Evolutionary conservation across 2,797 vertebrate species (phyloP), one percentile per base, ranked within the genome.

Genomic region (Sylvia borin): DNA sequence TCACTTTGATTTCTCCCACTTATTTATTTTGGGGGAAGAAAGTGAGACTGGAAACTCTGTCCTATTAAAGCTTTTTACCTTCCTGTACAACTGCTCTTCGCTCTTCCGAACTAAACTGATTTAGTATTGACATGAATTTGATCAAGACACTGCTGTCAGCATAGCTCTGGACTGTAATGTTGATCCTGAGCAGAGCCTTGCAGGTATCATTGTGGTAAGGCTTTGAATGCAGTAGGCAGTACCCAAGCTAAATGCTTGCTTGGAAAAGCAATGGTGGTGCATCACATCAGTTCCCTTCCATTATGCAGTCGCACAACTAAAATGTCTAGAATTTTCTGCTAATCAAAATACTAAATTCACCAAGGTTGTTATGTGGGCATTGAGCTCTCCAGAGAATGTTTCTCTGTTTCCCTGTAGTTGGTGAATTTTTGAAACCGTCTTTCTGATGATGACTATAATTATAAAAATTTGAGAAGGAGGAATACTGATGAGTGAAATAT

Each of bases 401-500:
- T 92, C 80, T 81, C 53, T 90, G 62, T 96, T 95, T 94, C 74
- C 61, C 54, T 75, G 57, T 85, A 68, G 68, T 85, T 94, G 74
- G 80, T 89, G 89, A 68, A 68, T 92, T 94, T 92, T 93, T 97
- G 67, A 92, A 86, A 79, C 92, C 78, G 80, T 85, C 54, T 48
- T 93, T 91, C 42, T 95, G 87, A 92, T 87, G 83, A 93, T 95
- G 75, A 77, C 92, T 94, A 48, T 94, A 96, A 96, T 95, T 91
- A 94, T 80, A 95, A 94, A 91, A 94, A 87, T 79, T 85, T 97
- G 90, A 97, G 96, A 94, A 96, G 93, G 93, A 94, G 87, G 93
- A 94, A 96, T 96, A 91, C 92, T 96, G 93, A 95, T 96, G 87
- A 94, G 92, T 85, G 79, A 68, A 94, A 75, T 94, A 86, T 74